phyloP scores from a whole-genome alignment of 53 echinoderm and acorn worm genomes.

The Patiria pectinifera region DNA sequence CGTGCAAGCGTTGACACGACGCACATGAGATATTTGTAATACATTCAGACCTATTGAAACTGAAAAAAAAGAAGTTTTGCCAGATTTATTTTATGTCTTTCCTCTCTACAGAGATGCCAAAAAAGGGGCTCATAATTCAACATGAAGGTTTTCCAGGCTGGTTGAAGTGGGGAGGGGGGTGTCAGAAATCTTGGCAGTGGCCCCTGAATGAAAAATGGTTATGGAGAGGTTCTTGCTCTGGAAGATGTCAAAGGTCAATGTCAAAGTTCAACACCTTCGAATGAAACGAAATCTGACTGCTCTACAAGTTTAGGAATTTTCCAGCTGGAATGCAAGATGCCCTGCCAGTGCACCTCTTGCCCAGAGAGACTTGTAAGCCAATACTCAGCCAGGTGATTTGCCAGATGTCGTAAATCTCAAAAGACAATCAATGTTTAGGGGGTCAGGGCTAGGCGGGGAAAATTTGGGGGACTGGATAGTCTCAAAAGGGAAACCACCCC shows the following conservation, averaged over 20 bases:
- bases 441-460: neutral
- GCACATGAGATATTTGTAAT: too few relatives aligned
- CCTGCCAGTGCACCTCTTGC: too few relatives aligned
- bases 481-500: neutral
- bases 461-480: slow-evolving; percentile 6
- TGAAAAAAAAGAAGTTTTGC: neutral
- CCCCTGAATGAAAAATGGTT: neutral
- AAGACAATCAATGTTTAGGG: neutral
- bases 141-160: neutral
- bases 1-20: too few relatives aligned
- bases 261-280: neutral
- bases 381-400: neutral
- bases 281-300: neutral
- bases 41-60: too few relatives aligned
- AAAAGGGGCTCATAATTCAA: neutral
- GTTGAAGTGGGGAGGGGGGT: neutral
- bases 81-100: neutral
- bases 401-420: slow-evolving; percentile 20
- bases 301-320: slow-evolving; percentile 14
- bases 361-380: neutral
- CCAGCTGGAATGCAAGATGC: neutral
- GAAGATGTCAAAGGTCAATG: neutral
- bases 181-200: neutral
- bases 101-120: neutral
- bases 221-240: neutral